These are phyloP conservation scores for Anniella stebbinsi DNA, from an alignment of 2,797 vertebrate species.

Conservation along the genomic window DNA sequence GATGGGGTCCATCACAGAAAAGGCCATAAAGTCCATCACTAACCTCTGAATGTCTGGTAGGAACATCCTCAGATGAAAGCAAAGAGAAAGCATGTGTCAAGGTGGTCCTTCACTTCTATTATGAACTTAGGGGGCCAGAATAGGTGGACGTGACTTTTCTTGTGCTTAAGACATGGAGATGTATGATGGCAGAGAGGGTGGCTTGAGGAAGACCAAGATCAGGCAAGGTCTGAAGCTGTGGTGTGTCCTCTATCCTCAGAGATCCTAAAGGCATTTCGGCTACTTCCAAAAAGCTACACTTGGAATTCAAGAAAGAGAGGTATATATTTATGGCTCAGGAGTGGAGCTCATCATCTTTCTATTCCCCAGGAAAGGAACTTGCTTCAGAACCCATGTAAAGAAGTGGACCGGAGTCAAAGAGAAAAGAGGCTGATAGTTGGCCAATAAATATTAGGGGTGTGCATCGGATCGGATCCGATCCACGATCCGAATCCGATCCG, in stretches of 20 bases:
- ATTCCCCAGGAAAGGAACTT: background rate
- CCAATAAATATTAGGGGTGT: background rate
- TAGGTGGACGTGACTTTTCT: background rate
- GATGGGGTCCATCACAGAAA: background rate
- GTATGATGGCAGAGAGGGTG: background rate
- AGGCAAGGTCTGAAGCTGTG: slow-evolving; percentile 13
- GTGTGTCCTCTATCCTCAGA: slow-evolving; percentile 17
- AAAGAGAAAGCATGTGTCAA: background rate
- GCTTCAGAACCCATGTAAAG: background rate
- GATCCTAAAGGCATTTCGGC: background rate
- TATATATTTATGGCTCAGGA: slow-evolving; percentile 20
- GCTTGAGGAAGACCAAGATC: background rate
- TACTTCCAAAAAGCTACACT: slow-evolving; percentile 40
- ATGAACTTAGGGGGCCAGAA: background rate
- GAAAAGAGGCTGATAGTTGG: background rate
- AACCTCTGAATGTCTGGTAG: background rate
- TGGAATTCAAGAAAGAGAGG: slow-evolving; percentile 66
- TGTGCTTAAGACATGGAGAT: too few relatives aligned
- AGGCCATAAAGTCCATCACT: too few relatives aligned
- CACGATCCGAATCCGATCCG: too few relatives aligned
- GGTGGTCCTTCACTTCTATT: background rate
- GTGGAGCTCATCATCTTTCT: background rate
- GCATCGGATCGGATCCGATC: too few relatives aligned
- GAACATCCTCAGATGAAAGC: background rate
- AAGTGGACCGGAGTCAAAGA: background rate